A percentile compares a stretch with the other conserved stretches of the same genome.
Evolutionary conservation across 2,888 invertebrate species (phyloP).

Genomic region (Crematogaster levior): DNA sequence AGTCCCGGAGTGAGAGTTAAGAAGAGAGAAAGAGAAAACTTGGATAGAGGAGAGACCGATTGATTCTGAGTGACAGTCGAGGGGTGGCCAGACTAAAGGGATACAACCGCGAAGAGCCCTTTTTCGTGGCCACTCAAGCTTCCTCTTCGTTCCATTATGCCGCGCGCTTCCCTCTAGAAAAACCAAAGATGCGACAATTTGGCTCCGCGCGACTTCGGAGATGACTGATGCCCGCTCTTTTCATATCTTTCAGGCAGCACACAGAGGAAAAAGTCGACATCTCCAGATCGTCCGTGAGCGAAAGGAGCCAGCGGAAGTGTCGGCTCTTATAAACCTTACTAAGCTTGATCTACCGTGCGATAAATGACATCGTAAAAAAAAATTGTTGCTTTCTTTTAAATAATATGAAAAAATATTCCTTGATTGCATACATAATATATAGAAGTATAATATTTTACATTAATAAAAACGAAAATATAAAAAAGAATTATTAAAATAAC

Average conservation of each 20-base stretch:
- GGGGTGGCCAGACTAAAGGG: constrained; percentile 44
- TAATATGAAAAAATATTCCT: neutral
- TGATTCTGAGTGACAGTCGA: constrained; percentile 50
- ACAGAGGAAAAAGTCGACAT: constrained; percentile 43
- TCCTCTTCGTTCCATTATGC: constrained; percentile 64
- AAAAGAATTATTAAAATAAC: neutral
- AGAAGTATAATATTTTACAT: constrained; percentile 1
- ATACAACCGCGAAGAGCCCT: constrained; percentile 59
- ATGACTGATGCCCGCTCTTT: constrained; percentile 62
- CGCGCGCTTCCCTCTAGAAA: constrained; percentile 47
- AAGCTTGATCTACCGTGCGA: constrained; percentile 19
- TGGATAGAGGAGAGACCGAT: neutral
- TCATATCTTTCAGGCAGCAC: constrained; percentile 50
- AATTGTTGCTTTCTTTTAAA: constrained; percentile 16
- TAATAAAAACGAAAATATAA: neutral
- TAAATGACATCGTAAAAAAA: constrained; percentile 21
- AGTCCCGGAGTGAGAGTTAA: constrained; percentile 30
- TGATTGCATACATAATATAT: constrained; percentile 1
- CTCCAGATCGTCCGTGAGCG: constrained; percentile 40
- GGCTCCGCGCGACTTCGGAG: constrained; percentile 46
- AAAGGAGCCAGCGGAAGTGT: constrained; percentile 48
- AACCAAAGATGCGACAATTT: constrained; percentile 68
- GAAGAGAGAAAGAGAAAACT: constrained; percentile 14
- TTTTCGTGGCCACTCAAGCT: constrained; percentile 60
- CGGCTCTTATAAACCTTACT: constrained; percentile 38